Evolutionary conservation across 2,888 invertebrate species (phyloP).

Genomic region (Agriopis marginaria): DNA sequence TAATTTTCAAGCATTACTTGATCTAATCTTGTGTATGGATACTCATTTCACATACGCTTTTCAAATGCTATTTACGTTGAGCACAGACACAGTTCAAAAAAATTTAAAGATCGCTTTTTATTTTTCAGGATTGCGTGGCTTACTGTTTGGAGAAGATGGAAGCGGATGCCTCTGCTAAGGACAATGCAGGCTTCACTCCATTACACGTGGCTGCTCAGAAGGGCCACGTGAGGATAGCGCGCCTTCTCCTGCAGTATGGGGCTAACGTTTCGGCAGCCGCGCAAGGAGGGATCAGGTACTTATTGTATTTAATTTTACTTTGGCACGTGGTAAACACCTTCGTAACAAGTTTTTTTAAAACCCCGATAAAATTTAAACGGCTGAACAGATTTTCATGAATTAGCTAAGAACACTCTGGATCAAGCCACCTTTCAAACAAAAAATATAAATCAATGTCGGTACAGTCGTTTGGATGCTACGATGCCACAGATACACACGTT

Average conservation of each 20-base stretch:
- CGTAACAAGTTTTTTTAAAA: too few relatives aligned
- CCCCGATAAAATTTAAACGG: too few relatives aligned
- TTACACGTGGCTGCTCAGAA: constrained; percentile 96
- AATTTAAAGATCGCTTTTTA: neutral
- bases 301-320: neutral
- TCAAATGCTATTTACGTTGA: neutral
- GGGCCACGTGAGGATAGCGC: constrained; percentile 95
- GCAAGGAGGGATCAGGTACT: constrained; percentile 94
- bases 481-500: too few relatives aligned
- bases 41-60: neutral
- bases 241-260: constrained; percentile 93
- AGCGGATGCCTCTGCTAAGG: constrained; percentile 93
- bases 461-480: too few relatives aligned
- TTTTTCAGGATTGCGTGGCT: constrained; percentile 92
- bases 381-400: too few relatives aligned
- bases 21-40: neutral
- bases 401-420: too few relatives aligned
- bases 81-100: neutral
- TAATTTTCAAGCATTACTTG: neutral
- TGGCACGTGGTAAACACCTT: too few relatives aligned
- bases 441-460: too few relatives aligned
- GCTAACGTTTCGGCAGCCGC: constrained; percentile 97
- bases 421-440: too few relatives aligned
- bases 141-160: constrained; percentile 95
- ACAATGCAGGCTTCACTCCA: constrained; percentile 97